These are phyloP conservation scores for Nothobranchius furzeri DNA, from an alignment of 2,113 vertebrate species.

Conservation along the genomic window DNA sequence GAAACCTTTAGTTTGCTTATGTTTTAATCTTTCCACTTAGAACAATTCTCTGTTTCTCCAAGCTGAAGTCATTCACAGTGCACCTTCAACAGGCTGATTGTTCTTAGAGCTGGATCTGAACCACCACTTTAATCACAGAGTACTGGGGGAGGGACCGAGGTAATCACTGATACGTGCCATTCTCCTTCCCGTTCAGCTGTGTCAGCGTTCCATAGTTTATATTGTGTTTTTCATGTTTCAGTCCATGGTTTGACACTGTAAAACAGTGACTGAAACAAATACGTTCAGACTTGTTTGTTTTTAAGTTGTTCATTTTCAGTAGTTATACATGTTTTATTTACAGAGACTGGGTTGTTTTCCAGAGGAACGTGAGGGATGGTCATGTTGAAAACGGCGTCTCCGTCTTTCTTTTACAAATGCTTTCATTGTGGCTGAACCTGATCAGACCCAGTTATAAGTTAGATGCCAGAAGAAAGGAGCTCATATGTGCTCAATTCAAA, in stretches of 20 bases:
- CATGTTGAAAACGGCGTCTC: slow-evolving; percentile 22
- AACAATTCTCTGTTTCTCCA: too few relatives aligned
- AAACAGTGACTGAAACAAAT: slow-evolving; percentile 60
- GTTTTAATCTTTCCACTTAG: too few relatives aligned
- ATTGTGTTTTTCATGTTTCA: slow-evolving; percentile 59
- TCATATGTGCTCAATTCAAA: slow-evolving; percentile 3
- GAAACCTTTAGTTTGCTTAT: too few relatives aligned
- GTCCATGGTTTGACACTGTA: slow-evolving; percentile 50
- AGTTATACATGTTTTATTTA: slow-evolving; percentile 22
- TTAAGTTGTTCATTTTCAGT: slow-evolving; percentile 40
- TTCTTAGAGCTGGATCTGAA: too few relatives aligned
- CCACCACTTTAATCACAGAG: not conserved
- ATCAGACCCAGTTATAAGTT: slow-evolving; percentile 3
- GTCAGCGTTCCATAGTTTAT: slow-evolving; percentile 37
- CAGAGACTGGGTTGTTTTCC: slow-evolving; percentile 45
- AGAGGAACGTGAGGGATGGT: slow-evolving; percentile 34
- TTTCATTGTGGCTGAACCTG: not conserved
- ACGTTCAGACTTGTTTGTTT: slow-evolving; percentile 48
- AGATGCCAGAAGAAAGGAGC: slow-evolving; percentile 22
- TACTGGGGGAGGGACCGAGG: slow-evolving; percentile 23
- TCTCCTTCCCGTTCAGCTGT: slow-evolving; percentile 53
- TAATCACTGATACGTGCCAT: slow-evolving; percentile 75
- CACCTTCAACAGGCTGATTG: too few relatives aligned
- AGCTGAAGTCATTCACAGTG: too few relatives aligned
- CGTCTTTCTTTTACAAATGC: not conserved